Percentiles rank a stretch among this genome's conserved stretches.
phyloP scores from a whole-genome alignment of 1,140 invertebrate genomes.

The Brachionus rotundiformis region DNA sequence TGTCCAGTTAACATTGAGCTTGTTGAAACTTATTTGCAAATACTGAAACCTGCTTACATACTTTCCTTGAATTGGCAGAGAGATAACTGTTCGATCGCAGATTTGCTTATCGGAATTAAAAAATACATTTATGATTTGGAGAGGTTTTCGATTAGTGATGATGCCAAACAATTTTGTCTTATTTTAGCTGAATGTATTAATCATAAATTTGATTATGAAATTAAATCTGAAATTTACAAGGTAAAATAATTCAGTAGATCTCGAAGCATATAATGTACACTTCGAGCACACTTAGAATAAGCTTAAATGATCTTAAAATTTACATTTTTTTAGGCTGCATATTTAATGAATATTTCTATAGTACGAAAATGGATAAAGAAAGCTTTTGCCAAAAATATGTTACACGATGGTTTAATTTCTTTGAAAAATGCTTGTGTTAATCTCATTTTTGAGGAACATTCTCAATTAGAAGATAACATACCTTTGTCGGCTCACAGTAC shows the following conservation, averaged over 20 bases:
- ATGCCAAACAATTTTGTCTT: background rate
- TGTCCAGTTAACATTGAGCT: background rate
- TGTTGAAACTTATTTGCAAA: background rate
- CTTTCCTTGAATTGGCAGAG: background rate
- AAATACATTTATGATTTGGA: background rate
- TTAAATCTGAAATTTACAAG: background rate
- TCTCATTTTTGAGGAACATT: background rate
- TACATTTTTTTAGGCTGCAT: background rate
- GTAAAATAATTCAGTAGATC: background rate
- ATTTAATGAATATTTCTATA: background rate
- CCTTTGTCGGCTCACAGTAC: background rate
- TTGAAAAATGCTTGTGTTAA: background rate
- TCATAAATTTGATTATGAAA: constrained; percentile 1
- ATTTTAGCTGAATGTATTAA: background rate
- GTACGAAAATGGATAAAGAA: background rate
- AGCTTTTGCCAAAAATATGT: background rate
- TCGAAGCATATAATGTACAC: background rate
- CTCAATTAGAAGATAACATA: background rate
- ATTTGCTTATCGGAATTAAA: background rate
- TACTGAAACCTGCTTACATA: background rate
- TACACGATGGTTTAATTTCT: background rate
- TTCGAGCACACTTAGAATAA: background rate
- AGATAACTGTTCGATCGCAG: background rate
- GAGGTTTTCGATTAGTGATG: background rate
- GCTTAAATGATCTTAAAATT: background rate